A percentile compares a stretch with the other conserved stretches of the same genome.
phyloP scores from a whole-genome alignment of 2,113 vertebrate genomes.

The Corvus moneduloides region DNA sequence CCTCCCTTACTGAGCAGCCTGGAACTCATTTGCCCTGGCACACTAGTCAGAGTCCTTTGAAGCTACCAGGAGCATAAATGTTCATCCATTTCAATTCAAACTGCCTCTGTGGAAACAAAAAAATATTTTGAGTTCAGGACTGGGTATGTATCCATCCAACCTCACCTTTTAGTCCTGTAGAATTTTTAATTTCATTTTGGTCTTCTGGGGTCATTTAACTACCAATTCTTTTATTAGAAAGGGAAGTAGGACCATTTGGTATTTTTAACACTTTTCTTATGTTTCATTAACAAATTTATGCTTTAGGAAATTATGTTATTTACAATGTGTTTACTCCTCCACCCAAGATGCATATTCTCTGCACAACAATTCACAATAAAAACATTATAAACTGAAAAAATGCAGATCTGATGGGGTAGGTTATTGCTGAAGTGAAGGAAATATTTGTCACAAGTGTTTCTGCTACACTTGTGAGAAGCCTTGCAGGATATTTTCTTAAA shows the following conservation, averaged over 20 bases:
- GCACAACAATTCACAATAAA: neutral
- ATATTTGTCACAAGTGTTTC: constrained; percentile 5
- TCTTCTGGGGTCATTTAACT: neutral
- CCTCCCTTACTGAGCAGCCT: neutral
- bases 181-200: neutral
- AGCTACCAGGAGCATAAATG: neutral
- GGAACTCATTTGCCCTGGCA: neutral
- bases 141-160: neutral
- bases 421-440: constrained; percentile 9
- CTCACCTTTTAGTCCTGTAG: neutral
- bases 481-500: neutral
- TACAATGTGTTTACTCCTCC: neutral
- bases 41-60: neutral
- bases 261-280: neutral
- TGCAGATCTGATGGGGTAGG: neutral
- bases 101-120: neutral
- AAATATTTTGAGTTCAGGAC: neutral
- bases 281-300: neutral
- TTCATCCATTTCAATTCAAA: neutral
- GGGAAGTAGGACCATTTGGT: neutral
- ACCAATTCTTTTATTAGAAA: neutral
- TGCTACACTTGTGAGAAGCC: neutral
- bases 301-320: neutral
- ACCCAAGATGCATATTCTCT: neutral
- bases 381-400: neutral